Base-by-base conservation (phyloP, 2,888 invertebrate genomes). In the Crepidodera aurea region DNA sequence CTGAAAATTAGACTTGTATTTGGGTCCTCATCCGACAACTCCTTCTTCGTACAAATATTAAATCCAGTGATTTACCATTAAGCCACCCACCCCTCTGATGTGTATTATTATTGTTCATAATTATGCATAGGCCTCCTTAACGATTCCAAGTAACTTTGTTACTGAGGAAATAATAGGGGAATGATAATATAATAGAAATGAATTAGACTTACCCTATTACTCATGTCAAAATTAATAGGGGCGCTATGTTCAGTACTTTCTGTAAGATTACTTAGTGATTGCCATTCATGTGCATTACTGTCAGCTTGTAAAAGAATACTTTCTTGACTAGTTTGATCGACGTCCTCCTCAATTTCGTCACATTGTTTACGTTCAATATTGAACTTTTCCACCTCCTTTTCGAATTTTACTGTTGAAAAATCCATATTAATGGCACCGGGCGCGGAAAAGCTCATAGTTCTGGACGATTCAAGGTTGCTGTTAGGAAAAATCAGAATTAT, bases 161-260 rank as follows among this genome's bases (percentile, higher is more conserved):
- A n/a, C n/a, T n/a, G n/a, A n/a, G n/a, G n/a, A n/a, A n/a, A n/a
- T n/a, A n/a, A n/a, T n/a, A n/a, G n/a, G n/a, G n/a, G n/a, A n/a
- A n/a, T n/a, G n/a, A n/a, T n/a, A n/a, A n/a, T n/a, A n/a, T n/a
- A n/a, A n/a, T n/a, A n/a, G n/a, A n/a, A n/a, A n/a, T n/a, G n/a
- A n/a, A n/a, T n/a, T n/a, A n/a, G 5, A 57, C 57, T 57, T 77
- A 92, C 94, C 76, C 95, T 86, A 81, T 96, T 96, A 61, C 94
- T 93, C 89, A 95, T 90, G 77, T 96, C 95, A 76, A 96, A 95
- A 81, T 93, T 91, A 67, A 95, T 90, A 0, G 95, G 94, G 37
- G 92, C 94, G 74, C 93, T 93, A 77, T 94, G 94, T 75, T 95
- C 94, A 0, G 94, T 94, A 78, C 93, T 93, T 78, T 94, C 94